phyloP scores from a whole-genome alignment of 2,888 invertebrate species.

The Antitype chi region DNA sequence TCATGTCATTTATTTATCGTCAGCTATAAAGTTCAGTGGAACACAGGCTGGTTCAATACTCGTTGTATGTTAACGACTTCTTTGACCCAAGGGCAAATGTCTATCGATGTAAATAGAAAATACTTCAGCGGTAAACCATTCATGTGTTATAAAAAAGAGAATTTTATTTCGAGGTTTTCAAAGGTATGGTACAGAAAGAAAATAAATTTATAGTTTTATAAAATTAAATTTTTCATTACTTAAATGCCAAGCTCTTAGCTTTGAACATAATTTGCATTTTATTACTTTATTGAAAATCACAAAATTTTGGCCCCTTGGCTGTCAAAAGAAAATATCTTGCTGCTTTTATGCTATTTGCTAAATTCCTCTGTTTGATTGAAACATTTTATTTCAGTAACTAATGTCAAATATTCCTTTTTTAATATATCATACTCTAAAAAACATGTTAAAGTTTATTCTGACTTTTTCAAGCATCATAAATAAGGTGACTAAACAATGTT shows the following conservation, averaged over 20 bases:
- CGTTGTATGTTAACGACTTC: constrained; percentile 58
- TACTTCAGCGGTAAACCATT: constrained; percentile 36
- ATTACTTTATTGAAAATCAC: neutral
- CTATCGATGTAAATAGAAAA: constrained; percentile 52
- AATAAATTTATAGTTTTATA: neutral
- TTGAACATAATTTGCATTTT: constrained; percentile 4
- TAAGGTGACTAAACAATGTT: neutral
- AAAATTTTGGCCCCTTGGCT: neutral
- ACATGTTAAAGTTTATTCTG: neutral
- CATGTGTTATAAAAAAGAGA: constrained; percentile 27
- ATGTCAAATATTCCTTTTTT: too few relatives aligned
- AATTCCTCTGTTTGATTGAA: neutral
- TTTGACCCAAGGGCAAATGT: constrained; percentile 59
- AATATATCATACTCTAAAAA: neutral
- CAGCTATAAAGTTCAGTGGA: constrained; percentile 55
- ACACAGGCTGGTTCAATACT: constrained; percentile 48
- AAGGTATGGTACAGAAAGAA: neutral
- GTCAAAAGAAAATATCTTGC: neutral
- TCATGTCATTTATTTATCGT: constrained; percentile 58
- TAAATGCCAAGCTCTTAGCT: neutral
- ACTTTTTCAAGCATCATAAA: neutral
- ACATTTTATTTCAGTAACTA: neutral
- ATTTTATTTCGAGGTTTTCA: constrained; percentile 13
- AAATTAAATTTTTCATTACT: neutral
- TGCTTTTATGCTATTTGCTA: neutral